Conservation (phyloP, 2,797 vertebrate species). For the Orientallactaga sibirica region DNA sequence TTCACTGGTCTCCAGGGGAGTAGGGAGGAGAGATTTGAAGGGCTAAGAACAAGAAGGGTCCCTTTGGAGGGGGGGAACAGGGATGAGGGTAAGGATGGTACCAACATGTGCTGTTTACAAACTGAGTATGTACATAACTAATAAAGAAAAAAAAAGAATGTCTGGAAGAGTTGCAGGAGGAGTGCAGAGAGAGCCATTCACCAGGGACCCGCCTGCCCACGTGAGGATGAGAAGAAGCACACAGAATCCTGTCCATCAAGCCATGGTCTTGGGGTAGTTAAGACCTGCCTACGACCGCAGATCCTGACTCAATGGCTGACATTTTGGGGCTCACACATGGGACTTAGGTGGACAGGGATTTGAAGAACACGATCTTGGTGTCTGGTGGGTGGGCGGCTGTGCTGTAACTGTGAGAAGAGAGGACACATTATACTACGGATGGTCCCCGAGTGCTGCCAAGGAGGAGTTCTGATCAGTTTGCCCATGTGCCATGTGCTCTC, state of each 20-base stretch:
- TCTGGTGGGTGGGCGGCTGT: background rate
- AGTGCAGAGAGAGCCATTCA: background rate
- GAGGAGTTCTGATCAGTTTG: background rate
- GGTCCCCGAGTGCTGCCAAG: background rate
- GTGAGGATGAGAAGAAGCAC: background rate
- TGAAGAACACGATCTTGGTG: background rate
- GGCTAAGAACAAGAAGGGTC: background rate
- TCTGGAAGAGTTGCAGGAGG: no score
- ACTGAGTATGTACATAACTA: no score
- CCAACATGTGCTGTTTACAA: no score
- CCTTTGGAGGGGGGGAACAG: no score
- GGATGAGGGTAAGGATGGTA: no score
- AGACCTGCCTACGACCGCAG: background rate
- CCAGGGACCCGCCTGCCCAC: background rate
- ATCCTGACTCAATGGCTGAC: background rate
- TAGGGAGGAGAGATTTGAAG: background rate
- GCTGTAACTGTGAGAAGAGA: background rate
- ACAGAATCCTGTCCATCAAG: background rate
- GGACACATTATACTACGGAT: rapidly evolving
- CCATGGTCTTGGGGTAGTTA: background rate
- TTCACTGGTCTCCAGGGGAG: background rate
- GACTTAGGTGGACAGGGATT: background rate
- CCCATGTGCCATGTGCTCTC: background rate
- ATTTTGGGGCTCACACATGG: background rate
- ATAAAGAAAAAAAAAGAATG: background rate